Evolutionary conservation across 2,797 vertebrate species (phyloP).

Genomic region (Fringilla coelebs): DNA sequence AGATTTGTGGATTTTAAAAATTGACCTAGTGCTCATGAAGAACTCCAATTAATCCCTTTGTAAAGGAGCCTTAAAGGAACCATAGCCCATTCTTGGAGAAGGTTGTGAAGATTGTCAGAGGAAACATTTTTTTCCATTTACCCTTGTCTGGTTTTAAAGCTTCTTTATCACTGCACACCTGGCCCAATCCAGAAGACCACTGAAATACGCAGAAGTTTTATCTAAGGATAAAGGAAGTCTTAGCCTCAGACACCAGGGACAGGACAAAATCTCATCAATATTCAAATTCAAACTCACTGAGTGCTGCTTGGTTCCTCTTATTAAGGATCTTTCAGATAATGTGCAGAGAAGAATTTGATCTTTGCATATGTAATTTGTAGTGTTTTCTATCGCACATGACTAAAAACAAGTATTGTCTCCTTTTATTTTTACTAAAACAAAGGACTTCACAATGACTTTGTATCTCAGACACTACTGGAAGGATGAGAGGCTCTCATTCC

Average conservation of each 20-base stretch:
- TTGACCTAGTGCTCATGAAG: not conserved
- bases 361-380: not conserved
- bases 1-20: not conserved
- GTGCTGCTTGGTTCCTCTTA: not conserved
- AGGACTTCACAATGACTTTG: conserved; percentile 96
- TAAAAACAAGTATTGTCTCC: not conserved
- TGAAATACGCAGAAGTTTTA: not conserved
- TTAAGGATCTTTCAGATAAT: not conserved
- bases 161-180: not conserved
- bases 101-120: not conserved
- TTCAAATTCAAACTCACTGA: not conserved
- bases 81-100: not conserved
- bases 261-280: not conserved
- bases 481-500: conserved; percentile 90
- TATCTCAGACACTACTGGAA: conserved; percentile 96
- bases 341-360: not conserved
- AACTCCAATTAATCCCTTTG: not conserved
- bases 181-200: not conserved
- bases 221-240: not conserved
- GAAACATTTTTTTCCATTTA: not conserved
- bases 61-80: not conserved
- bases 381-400: not conserved
- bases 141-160: not conserved
- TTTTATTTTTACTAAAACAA: conserved; percentile 45
- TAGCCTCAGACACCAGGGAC: not conserved